Evolutionary conservation across 2,888 invertebrate species (phyloP).

Genomic region (Drosophila vallismaia): DNA sequence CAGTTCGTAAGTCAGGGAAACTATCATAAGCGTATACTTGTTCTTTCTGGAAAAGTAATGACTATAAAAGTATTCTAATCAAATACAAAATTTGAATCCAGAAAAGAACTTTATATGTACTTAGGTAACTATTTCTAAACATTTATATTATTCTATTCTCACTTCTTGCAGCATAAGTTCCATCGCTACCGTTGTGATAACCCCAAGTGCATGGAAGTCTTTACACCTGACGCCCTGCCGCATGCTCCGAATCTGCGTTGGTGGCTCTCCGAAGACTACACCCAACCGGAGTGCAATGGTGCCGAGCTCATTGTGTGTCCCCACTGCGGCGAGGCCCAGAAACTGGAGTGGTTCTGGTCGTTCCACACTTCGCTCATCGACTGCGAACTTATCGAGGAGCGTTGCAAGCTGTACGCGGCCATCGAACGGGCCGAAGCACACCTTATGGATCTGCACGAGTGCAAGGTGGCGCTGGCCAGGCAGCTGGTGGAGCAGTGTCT

Average conservation of each 20-base stretch:
- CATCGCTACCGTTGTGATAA: conserved; percentile 78
- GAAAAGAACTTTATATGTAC: background rate
- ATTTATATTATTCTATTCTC: too few species aligned
- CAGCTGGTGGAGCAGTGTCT: conserved; percentile 70
- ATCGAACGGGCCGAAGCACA: conserved; percentile 66
- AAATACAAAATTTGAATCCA: background rate
- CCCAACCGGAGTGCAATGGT: conserved; percentile 59
- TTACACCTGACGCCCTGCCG: conserved; percentile 63
- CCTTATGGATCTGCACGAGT: conserved; percentile 66
- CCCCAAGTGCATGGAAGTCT: conserved; percentile 72
- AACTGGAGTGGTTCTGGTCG: conserved; percentile 72
- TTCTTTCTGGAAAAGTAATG: background rate
- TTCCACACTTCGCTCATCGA: conserved; percentile 64
- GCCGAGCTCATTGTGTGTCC: conserved; percentile 64
- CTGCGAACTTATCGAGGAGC: conserved; percentile 70
- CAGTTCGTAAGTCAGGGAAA: conserved; percentile 64
- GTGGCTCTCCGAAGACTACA: conserved; percentile 69
- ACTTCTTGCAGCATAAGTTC: conserved; percentile 65
- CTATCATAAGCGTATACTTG: background rate
- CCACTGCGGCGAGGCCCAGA: conserved; percentile 63
- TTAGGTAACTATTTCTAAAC: background rate
- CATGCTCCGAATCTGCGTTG: conserved; percentile 68
- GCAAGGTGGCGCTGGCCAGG: conserved; percentile 68
- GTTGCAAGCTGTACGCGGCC: conserved; percentile 70
- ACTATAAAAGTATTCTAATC: too few species aligned